phyloP scores from a whole-genome alignment of 2,797 vertebrate genomes.

The Micromesistius poutassou region DNA sequence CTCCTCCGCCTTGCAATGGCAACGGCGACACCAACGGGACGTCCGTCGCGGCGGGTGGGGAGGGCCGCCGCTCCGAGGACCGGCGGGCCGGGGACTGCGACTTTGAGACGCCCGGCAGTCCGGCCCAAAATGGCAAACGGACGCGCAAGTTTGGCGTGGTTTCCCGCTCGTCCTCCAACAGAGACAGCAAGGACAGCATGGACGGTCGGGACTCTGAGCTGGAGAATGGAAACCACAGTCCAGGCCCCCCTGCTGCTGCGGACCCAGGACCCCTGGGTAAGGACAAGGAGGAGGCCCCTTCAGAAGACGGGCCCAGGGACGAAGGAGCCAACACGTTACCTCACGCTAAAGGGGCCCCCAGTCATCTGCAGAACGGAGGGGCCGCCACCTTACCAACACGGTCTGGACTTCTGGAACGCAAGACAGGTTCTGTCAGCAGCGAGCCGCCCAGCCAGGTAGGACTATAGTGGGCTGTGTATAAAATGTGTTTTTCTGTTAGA shows the following conservation, averaged over 20 bases:
- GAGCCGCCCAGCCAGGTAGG: constrained; percentile 80
- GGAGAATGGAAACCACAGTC: constrained; percentile 64
- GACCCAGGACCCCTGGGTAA: constrained; percentile 65
- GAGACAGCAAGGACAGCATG: constrained; percentile 65
- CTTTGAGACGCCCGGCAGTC: constrained; percentile 60
- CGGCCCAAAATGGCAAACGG: constrained; percentile 78
- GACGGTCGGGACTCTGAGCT: constrained; percentile 55
- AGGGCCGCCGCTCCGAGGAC: no score
- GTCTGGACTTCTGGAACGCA: constrained; percentile 69
- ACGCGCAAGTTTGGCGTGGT: constrained; percentile 90
- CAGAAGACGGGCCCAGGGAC: constrained; percentile 33
- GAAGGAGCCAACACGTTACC: constrained; percentile 10
- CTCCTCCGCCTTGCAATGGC: constrained; percentile 81
- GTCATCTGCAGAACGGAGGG: constrained; percentile 40
- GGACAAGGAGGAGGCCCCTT: constrained; percentile 15
- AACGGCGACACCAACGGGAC: constrained; percentile 68
- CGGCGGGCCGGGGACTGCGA: constrained; percentile 32
- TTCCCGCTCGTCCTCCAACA: constrained; percentile 75
- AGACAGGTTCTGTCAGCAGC: constrained; percentile 67
- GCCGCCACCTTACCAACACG: constrained; percentile 53
- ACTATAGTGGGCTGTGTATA: background rate
- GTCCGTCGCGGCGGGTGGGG: constrained; percentile 49
- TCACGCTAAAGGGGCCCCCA: constrained; percentile 20
- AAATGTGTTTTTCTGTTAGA: background rate
- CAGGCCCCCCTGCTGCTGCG: constrained; percentile 60